phyloP scores from a whole-genome alignment of 2,888 invertebrate species.

The Polyploca ridens region DNA sequence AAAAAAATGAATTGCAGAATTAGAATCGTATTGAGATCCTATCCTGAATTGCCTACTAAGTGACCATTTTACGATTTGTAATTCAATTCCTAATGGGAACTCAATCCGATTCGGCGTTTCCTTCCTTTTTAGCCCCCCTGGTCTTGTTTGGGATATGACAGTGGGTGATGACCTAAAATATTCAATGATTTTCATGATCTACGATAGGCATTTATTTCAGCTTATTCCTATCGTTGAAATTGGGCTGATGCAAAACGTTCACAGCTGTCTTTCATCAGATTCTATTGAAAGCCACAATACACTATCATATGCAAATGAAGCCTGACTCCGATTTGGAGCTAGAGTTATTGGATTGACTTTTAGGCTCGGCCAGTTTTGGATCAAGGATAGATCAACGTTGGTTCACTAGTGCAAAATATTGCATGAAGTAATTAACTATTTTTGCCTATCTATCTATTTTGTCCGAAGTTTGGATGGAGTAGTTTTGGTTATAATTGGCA shows the following conservation, averaged over 20 bases:
- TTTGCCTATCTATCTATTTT: neutral
- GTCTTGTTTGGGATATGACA: too few relatives aligned
- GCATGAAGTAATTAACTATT: neutral
- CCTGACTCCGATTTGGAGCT: slow-evolving; percentile 6
- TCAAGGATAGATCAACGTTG: slow-evolving; percentile 5
- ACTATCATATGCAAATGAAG: slow-evolving; percentile 9
- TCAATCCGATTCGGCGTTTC: too few relatives aligned
- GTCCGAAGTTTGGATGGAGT: too few relatives aligned
- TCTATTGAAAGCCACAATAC: slow-evolving; percentile 1
- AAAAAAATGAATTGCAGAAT: too few relatives aligned
- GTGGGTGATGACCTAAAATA: neutral
- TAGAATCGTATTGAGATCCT: too few relatives aligned
- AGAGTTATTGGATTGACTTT: slow-evolving; percentile 12
- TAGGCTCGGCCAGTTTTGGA: slow-evolving; percentile 10
- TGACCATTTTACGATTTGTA: too few relatives aligned
- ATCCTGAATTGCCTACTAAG: too few relatives aligned
- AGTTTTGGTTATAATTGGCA: too few relatives aligned
- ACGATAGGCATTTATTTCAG: neutral
- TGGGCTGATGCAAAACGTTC: neutral
- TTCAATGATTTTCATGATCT: neutral
- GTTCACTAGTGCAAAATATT: neutral
- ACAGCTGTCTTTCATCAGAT: neutral
- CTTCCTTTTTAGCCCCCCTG: too few relatives aligned
- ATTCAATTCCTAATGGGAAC: too few relatives aligned
- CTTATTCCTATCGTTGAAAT: neutral